Base-by-base conservation (phyloP, 2,888 invertebrate species). In the Drosophila yooni region DNA sequence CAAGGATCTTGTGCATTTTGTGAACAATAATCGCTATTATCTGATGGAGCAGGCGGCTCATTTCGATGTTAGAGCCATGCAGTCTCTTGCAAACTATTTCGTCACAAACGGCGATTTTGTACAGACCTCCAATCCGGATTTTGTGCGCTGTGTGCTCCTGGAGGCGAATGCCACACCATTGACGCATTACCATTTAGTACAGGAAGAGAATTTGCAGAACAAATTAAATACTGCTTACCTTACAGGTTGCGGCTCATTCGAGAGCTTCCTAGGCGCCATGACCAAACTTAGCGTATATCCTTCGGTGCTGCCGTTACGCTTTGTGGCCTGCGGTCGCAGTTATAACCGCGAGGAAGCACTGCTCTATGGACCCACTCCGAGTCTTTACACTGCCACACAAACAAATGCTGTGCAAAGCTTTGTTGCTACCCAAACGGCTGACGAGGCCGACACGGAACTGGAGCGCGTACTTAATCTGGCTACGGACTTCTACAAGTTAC, bases 91-190 rank as follows among this genome's bases (percentile, higher is more conserved):
- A 0, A 91, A 93, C 1, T 90, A 93, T 58, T 91, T 93, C 61
- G 81, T 89, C 0, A 92, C 93, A 29, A 92, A 94, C 1, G 92
- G 94, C 10, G 92, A 94, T n/a, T 96, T 95, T 89, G 91, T 94
- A 0, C 95, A 95, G 86, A 95, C 96, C 83, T 95, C 96, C 0
- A 97, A 97, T 92, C 94, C 97, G 1, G 97, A 97, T 93, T 97
- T 97, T 93, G 94, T 95, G 7, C 95, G 96, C 64, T 96, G 96
- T 89, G 93, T 96, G 2, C 93, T 97, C 5, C 93, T 97, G 8
- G 97, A 98, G 93, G 88, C 87, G 0, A 96, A 56, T 95, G 95
- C 95, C 50, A 94, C 94, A 3, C 93, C 95, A 81, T 85, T 93
- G 40, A 88, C 93, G n/a, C 93, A 94, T 13, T 96, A 96, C 81